phyloP scores from a whole-genome alignment of 2,888 invertebrate genomes.

The Eupithecia pulchellata region DNA sequence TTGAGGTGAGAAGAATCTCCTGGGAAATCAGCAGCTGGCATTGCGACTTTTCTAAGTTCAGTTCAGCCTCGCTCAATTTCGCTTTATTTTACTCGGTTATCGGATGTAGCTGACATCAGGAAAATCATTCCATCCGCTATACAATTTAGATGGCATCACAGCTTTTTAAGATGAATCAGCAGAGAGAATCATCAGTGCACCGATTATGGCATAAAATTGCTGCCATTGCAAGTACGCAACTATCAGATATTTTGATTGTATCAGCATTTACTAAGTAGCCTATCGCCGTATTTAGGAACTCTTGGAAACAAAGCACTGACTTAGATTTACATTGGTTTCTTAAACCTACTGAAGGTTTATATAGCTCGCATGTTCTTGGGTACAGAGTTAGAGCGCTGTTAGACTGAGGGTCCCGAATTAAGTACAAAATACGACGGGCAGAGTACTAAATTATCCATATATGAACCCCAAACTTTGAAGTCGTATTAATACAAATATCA shows the following conservation, averaged over 20 bases:
- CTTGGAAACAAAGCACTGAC: neutral
- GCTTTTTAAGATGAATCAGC: neutral
- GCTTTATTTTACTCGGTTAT: slow-evolving; percentile 21
- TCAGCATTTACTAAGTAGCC: neutral
- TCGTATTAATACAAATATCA: neutral
- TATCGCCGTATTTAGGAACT: neutral
- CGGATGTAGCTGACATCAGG: slow-evolving; percentile 5
- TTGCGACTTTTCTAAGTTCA: slow-evolving; percentile 29
- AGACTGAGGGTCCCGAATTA: neutral
- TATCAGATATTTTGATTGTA: neutral
- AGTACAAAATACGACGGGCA: neutral
- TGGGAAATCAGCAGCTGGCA: slow-evolving; percentile 31
- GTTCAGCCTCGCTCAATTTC: slow-evolving; percentile 25
- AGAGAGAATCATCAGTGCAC: neutral
- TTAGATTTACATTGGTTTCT: neutral
- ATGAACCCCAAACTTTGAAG: neutral
- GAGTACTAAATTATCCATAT: slow-evolving; percentile 5
- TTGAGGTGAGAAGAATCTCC: slow-evolving; percentile 27
- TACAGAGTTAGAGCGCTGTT: neutral
- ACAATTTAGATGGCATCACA: neutral
- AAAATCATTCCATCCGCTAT: slow-evolving; percentile 6
- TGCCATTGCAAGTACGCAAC: neutral
- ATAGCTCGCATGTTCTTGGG: neutral
- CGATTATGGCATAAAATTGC: neutral
- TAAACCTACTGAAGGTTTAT: neutral